These are phyloP conservation scores for Heteronetta atricapilla DNA, from an alignment of 2,113 vertebrate species.

Conservation along the genomic window DNA sequence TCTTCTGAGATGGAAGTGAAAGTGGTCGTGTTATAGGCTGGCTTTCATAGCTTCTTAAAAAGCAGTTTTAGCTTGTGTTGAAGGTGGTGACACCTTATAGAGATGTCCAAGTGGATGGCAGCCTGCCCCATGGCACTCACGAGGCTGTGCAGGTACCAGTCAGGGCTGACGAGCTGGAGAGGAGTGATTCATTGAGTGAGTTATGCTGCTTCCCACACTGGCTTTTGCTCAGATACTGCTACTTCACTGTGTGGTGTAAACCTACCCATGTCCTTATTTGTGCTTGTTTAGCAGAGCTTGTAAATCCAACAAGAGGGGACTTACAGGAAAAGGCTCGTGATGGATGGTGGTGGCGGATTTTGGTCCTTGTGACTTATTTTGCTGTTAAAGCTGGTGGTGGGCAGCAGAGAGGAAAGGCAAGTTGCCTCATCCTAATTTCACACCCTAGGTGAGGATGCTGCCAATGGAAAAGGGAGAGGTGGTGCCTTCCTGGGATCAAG, in stretches of 20 bases:
- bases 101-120: not conserved
- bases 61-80: not conserved
- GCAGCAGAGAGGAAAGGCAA: not conserved
- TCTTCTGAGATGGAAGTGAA: not conserved
- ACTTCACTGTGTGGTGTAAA: not conserved
- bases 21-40: not conserved
- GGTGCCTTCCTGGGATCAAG: not conserved
- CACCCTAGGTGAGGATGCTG: not conserved
- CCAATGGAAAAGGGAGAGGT: not conserved
- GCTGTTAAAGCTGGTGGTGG: not conserved
- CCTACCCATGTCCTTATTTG: not conserved
- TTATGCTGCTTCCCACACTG: not conserved
- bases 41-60: not conserved
- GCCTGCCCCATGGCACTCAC: not conserved
- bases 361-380: not conserved
- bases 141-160: not conserved
- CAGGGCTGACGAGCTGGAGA: not conserved
- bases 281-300: not conserved
- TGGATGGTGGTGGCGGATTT: not conserved
- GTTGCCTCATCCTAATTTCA: not conserved
- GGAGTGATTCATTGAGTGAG: no score
- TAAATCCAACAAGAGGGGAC: rapidly evolving
- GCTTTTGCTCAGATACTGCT: not conserved
- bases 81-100: not conserved
- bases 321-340: not conserved